These are phyloP conservation scores for Remorina albescens DNA, from an alignment of 2,797 vertebrate species.

Conservation along the genomic window DNA sequence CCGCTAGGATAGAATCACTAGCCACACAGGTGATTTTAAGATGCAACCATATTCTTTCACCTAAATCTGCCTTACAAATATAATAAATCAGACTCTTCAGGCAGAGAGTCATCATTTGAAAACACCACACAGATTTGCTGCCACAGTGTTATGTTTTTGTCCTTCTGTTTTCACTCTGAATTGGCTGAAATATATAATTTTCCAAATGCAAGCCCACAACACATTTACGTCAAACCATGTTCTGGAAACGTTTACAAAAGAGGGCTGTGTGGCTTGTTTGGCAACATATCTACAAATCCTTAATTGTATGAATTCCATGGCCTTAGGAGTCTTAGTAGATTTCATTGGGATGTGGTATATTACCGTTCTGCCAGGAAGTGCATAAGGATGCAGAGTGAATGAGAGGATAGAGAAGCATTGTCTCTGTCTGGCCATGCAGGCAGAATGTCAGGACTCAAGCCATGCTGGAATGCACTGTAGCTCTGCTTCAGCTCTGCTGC, in stretches of 20 bases:
- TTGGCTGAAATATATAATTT: constrained; percentile 50
- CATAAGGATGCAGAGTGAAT: constrained; percentile 62
- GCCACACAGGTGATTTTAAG: constrained; percentile 15
- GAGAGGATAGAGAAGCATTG: constrained; percentile 70
- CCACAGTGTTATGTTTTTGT: constrained; percentile 21
- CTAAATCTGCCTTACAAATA: background rate
- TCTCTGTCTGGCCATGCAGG: constrained; percentile 60
- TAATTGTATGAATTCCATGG: constrained; percentile 68
- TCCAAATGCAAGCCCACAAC: constrained; percentile 41
- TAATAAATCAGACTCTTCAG: constrained; percentile 12
- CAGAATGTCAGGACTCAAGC: constrained; percentile 52
- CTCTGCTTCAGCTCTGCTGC: constrained; percentile 46
- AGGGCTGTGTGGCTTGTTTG: constrained; percentile 64
- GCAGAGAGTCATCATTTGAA: constrained; percentile 12
- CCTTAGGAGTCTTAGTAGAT: constrained; percentile 56
- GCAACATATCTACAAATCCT: constrained; percentile 62
- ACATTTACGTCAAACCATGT: constrained; percentile 62
- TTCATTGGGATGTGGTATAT: constrained; percentile 68
- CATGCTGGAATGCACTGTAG: constrained; percentile 45
- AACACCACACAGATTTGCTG: constrained; percentile 15
- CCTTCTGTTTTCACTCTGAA: constrained; percentile 44
- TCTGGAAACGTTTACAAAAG: constrained; percentile 79
- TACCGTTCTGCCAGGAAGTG: constrained; percentile 56
- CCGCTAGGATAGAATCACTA: constrained; percentile 1
- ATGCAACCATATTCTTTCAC: background rate